A percentile compares a stretch with the other conserved stretches of the same genome.
These are phyloP conservation scores for Paelopatides confundens DNA, from an alignment of 53 echinoderm and acorn worm species.

Conservation along the genomic window DNA sequence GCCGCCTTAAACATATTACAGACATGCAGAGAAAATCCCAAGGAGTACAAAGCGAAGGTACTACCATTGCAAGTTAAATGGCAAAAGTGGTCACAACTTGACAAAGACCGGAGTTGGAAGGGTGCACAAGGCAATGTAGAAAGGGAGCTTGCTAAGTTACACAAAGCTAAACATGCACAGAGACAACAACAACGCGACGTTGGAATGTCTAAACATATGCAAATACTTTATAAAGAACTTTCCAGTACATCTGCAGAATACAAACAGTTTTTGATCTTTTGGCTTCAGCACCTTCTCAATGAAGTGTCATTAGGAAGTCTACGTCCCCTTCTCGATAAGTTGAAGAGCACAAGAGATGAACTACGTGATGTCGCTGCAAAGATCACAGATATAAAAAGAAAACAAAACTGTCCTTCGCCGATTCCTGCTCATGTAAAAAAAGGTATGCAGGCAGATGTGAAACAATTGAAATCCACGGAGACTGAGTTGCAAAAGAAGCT, in stretches of 20 bases:
- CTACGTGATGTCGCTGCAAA: neutral
- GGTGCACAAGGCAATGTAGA: too few relatives aligned
- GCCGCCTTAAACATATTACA: neutral
- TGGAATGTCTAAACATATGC: neutral
- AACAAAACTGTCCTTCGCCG: neutral
- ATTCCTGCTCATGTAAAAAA: neutral
- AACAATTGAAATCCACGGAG: neutral
- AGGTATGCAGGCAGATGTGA: neutral
- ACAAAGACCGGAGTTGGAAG: too few relatives aligned
- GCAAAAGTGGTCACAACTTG: neutral
- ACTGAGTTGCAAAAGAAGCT: neutral
- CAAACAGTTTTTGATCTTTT: neutral
- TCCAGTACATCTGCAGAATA: neutral
- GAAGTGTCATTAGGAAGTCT: neutral
- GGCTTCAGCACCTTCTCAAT: neutral
- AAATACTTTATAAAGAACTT: neutral
- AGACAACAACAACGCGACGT: neutral
- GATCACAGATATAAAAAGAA: neutral
- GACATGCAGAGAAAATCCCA: neutral
- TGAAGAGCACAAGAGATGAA: neutral
- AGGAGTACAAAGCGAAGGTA: neutral
- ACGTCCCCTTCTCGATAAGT: neutral
- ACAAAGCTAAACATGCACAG: neutral
- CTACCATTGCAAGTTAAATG: constrained; percentile 2
- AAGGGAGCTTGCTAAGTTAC: neutral